These are phyloP conservation scores for Pandion haliaetus DNA, from an alignment of 2,113 vertebrate genomes.

Conservation along the genomic window DNA sequence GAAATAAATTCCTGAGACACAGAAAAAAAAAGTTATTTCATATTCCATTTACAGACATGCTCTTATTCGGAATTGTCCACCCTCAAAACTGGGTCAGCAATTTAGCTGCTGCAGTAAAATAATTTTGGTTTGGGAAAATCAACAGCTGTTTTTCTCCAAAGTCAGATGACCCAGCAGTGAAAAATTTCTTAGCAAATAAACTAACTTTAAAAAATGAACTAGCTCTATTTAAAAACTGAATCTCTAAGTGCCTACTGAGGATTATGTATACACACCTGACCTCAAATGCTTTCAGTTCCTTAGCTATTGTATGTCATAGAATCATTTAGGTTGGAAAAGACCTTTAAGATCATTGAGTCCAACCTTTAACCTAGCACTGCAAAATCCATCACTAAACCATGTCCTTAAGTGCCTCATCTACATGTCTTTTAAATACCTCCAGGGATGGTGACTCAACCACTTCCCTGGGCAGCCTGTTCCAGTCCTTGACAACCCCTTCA, in stretches of 20 bases:
- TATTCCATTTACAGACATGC: not conserved
- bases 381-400: not conserved
- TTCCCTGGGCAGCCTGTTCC: not conserved
- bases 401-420: not conserved
- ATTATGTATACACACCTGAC: not conserved
- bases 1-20: not conserved
- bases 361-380: not conserved
- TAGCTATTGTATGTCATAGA: not conserved
- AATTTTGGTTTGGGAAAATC: not conserved
- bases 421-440: not conserved
- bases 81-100: not conserved
- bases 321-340: not conserved
- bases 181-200: not conserved
- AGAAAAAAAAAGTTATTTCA: not conserved
- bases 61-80: not conserved
- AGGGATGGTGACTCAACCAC: not conserved
- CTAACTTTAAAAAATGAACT: not conserved
- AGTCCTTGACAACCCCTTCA: not conserved
- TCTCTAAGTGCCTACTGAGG: not conserved
- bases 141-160: not conserved
- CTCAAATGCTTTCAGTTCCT: not conserved
- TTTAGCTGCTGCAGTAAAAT: not conserved
- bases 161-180: not conserved
- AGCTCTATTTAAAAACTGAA: not conserved
- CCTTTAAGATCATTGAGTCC: not conserved